These are phyloP conservation scores for Amphibalanus amphitrite DNA, from an alignment of 1,140 invertebrate species.

Conservation along the genomic window DNA sequence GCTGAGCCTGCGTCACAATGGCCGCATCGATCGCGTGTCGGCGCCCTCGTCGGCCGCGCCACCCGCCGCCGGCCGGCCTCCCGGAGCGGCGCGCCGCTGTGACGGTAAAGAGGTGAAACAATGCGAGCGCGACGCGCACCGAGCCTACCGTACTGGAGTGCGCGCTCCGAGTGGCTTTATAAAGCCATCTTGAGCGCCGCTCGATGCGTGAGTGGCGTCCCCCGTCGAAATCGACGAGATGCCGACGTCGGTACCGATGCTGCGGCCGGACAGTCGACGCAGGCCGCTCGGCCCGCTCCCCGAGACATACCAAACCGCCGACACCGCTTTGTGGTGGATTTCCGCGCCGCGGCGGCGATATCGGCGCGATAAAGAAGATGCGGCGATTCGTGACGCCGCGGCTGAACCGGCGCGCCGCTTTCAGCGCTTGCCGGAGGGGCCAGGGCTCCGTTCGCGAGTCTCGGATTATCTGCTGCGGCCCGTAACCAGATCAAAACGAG, in stretches of 20 bases:
- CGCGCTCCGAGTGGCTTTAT: neutral
- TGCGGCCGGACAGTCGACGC: too few species aligned
- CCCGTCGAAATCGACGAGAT: neutral
- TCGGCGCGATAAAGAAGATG: too few species aligned
- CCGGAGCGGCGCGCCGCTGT: neutral
- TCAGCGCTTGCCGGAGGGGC: neutral
- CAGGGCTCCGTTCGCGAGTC: too few species aligned
- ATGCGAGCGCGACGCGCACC: neutral
- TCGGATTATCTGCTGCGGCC: neutral
- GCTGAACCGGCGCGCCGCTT: neutral
- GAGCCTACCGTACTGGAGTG: neutral
- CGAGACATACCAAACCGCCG: too few species aligned
- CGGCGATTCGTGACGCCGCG: neutral
- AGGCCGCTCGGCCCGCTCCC: too few species aligned
- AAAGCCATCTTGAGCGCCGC: neutral
- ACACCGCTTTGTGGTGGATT: too few species aligned
- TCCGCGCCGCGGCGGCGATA: too few species aligned
- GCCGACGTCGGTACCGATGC: neutral
- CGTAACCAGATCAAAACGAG: neutral
- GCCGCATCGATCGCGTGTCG: neutral
- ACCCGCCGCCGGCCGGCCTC: neutral
- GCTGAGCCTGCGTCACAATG: neutral
- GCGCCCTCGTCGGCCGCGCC: too few species aligned
- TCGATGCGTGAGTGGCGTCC: neutral
- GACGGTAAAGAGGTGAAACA: neutral